phyloP scores from a whole-genome alignment of 1,140 invertebrate species.

The Dufourea novaeangliae region DNA sequence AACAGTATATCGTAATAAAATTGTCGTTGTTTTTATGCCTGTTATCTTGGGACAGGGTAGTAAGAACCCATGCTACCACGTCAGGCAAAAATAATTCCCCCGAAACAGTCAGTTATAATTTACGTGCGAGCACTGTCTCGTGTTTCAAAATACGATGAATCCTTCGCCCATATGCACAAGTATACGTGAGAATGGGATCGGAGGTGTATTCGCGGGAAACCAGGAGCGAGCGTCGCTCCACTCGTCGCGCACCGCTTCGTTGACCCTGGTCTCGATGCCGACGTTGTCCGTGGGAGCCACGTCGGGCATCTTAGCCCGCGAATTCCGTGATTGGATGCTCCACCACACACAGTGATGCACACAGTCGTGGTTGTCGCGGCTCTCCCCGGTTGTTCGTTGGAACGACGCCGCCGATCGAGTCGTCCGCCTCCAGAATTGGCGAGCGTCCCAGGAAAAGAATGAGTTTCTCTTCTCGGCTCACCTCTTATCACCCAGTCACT shows the following conservation, averaged over 20 bases:
- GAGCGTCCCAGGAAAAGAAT: conserved; percentile 68
- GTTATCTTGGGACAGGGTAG: conserved; percentile 22
- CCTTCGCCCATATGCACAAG: conserved; percentile 44
- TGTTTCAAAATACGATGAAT: conserved; percentile 27
- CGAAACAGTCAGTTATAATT: conserved; percentile 20
- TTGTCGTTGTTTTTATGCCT: conserved; percentile 19
- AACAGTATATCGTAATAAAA: conserved; percentile 4
- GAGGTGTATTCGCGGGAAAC: conserved; percentile 50
- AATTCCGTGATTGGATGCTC: conserved; percentile 49
- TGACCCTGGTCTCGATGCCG: conserved; percentile 52
- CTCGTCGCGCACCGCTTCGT: conserved; percentile 28
- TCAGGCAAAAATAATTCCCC: conserved; percentile 15
- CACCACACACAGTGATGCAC: conserved; percentile 10
- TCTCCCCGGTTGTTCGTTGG: conserved; percentile 40
- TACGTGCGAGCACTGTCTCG: conserved; percentile 21
- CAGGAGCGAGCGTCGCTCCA: conserved; percentile 42
- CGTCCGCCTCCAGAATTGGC: conserved; percentile 56
- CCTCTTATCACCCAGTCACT: conserved; percentile 50
- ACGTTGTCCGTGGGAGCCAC: conserved; percentile 54
- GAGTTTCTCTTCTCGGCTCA: conserved; percentile 51
- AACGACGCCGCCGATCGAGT: conserved; percentile 49
- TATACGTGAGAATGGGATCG: conserved; percentile 18
- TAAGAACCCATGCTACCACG: background rate
- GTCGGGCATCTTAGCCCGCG: conserved; percentile 66
- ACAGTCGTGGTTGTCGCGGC: conserved; percentile 8